Conservation (phyloP, 2,113 vertebrate species). For the Anguilla japonica region DNA sequence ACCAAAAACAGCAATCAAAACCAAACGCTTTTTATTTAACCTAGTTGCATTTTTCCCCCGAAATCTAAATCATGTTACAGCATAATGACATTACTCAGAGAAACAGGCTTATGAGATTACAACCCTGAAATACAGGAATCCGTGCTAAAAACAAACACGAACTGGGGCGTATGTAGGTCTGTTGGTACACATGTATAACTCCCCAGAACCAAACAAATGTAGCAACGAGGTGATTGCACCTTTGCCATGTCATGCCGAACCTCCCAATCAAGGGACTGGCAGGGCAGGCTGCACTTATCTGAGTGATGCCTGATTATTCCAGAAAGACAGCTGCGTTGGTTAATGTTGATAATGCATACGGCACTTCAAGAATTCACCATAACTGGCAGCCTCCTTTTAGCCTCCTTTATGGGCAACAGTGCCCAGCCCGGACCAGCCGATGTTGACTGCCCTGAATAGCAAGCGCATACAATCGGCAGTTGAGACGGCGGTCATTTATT, state of each 20-base stretch:
- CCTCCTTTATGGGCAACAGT: conserved; percentile 48
- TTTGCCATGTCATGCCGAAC: not conserved
- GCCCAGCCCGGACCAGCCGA: conserved; percentile 42
- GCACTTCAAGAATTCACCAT: conserved; percentile 34
- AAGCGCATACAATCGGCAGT: conserved; percentile 45
- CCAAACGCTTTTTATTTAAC: not conserved
- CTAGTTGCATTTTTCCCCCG: conserved; percentile 36
- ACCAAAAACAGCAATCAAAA: conserved; percentile 39
- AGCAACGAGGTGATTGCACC: not conserved
- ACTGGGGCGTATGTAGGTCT: conserved; percentile 28
- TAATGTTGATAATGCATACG: conserved; percentile 41
- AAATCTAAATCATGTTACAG: conserved; percentile 50
- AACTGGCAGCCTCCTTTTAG: conserved; percentile 30
- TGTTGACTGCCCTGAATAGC: conserved; percentile 38
- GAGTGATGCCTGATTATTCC: conserved; percentile 44
- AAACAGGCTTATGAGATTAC: conserved; percentile 60
- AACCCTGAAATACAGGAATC: conserved; percentile 43
- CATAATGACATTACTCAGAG: conserved; percentile 56
- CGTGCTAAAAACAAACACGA: conserved; percentile 56
- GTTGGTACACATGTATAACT: not conserved
- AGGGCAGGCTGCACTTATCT: conserved; percentile 23
- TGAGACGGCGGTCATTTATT: conserved; percentile 61
- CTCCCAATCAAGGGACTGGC: not conserved
- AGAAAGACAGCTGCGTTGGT: conserved; percentile 39
- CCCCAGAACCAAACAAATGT: not conserved